phyloP scores from a whole-genome alignment of 2,797 vertebrate genomes.

The Peromyscus attwateri region DNA sequence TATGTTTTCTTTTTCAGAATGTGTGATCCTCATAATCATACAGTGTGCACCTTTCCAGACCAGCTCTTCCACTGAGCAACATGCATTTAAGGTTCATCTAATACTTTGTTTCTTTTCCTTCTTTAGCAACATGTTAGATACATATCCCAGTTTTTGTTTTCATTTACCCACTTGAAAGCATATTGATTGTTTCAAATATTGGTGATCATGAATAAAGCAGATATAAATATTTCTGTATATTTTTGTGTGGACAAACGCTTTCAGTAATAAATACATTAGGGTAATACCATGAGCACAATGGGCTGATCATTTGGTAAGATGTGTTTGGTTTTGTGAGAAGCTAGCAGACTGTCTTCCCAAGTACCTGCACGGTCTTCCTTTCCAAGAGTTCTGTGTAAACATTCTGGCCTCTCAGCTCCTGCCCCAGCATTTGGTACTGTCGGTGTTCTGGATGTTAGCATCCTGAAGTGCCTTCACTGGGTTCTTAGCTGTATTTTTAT shows the following conservation, averaged over 20 bases:
- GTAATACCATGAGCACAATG: neutral
- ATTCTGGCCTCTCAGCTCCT: neutral
- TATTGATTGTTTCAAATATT: conserved; percentile 20
- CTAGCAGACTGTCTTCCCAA: neutral
- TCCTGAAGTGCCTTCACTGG: neutral
- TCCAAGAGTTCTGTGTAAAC: neutral
- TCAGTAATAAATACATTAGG: neutral
- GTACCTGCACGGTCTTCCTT: neutral
- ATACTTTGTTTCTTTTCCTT: neutral
- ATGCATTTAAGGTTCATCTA: neutral
- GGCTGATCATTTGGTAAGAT: neutral
- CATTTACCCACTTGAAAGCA: neutral
- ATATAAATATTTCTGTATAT: neutral
- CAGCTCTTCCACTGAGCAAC: neutral
- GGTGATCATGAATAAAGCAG: neutral
- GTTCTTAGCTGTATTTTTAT: conserved; percentile 23
- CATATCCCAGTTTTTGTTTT: neutral
- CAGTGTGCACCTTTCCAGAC: neutral
- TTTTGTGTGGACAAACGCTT: conserved; percentile 16
- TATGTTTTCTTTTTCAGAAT: conserved; percentile 44
- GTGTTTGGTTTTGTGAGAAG: neutral
- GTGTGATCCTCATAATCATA: neutral
- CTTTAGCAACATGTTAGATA: neutral
- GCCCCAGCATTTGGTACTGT: neutral
- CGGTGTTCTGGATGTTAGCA: neutral